Percentiles rank a stretch among this genome's conserved stretches.
phyloP scores from a whole-genome alignment of 92 coral and sea anemone genomes.

The Porites cylindrica region DNA sequence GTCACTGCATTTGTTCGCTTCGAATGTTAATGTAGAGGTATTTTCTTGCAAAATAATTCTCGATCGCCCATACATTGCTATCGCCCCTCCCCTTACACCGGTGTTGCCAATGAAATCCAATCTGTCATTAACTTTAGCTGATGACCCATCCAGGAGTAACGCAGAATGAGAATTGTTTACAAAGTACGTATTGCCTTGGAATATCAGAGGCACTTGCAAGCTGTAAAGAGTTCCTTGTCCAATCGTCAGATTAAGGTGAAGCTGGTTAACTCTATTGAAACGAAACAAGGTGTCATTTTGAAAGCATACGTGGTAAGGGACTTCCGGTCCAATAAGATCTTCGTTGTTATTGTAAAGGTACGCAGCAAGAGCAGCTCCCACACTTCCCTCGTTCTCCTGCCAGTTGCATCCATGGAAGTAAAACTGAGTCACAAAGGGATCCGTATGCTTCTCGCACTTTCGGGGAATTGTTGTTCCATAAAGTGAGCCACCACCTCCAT shows the following conservation, averaged over 20 bases:
- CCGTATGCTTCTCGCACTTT: neutral
- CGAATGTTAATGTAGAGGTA: conserved; percentile 66
- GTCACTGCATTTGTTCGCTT: conserved; percentile 65
- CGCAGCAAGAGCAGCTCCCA: conserved; percentile 92
- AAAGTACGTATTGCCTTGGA: conserved; percentile 52
- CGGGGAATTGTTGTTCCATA: conserved; percentile 68
- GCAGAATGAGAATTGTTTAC: conserved; percentile 77
- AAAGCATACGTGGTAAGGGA: conserved; percentile 69
- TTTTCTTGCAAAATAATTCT: conserved; percentile 62
- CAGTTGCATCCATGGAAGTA: neutral
- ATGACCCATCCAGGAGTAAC: conserved; percentile 76
- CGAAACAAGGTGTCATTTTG: conserved; percentile 36
- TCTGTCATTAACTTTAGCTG: conserved; percentile 61
- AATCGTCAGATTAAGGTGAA: conserved; percentile 49
- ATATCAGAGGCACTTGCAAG: conserved; percentile 78
- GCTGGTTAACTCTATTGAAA: conserved; percentile 52
- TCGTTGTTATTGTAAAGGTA: conserved; percentile 80
- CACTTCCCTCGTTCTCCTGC: conserved; percentile 72
- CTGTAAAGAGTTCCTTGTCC: conserved; percentile 90
- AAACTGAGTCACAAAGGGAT: neutral
- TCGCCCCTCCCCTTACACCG: conserved; percentile 91
- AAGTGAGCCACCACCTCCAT: conserved; percentile 75
- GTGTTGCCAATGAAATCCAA: conserved; percentile 71
- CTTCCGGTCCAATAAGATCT: conserved; percentile 83
- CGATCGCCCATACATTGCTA: conserved; percentile 87